Base-by-base conservation (phyloP, 2,797 vertebrate genomes). In the Garrulus glandarius region DNA sequence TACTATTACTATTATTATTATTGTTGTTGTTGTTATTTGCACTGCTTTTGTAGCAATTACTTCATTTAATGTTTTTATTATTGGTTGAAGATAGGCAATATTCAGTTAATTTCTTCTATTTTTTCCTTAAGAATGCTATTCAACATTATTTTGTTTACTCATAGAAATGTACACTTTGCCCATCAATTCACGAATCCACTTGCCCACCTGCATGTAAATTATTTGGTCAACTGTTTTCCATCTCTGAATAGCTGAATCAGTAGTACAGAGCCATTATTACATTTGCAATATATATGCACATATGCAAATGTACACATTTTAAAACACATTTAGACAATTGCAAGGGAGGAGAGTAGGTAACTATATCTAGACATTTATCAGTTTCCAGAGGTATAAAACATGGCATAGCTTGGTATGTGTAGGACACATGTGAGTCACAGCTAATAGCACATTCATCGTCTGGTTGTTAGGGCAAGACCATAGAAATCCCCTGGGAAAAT, bases 181-280 rank as follows among this genome's bases (percentile, higher is more conserved):
- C 34, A 37, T 52, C 12, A 70, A 3, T 57, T 75, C 3, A 12
- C 13, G 17, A 75, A 78, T 46, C 8, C 15, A n/a, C 19, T 8
- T 22, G 5, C 9, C 1, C 4, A 27, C 23, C 27, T 55, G 5
- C 27, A 49, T 23, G 79, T n/a, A 67, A 70, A 75, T 67, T 61
- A 69, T 69, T 72, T 85, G n/a, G 10, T 80, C 50, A 71, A 26
- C 82, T 91, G 17, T 92, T 74, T 78, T 69, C 65, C 34, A 65
- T 15, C 67, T 84, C 71, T 92, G 50, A 88, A 80, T 59, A 87
- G 67, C 0, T 3, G 83, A 84, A 70, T 53, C 18, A 74, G 63
- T 60, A 67, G 15, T 23, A 60, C 20, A 27, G 34, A 91, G 20
- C 7, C 67, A 29, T 37, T n/a, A 22, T 20, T 79, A 24, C n/a